phyloP scores from a whole-genome alignment of 2,113 vertebrate genomes.

The Hypomesus transpacificus region DNA sequence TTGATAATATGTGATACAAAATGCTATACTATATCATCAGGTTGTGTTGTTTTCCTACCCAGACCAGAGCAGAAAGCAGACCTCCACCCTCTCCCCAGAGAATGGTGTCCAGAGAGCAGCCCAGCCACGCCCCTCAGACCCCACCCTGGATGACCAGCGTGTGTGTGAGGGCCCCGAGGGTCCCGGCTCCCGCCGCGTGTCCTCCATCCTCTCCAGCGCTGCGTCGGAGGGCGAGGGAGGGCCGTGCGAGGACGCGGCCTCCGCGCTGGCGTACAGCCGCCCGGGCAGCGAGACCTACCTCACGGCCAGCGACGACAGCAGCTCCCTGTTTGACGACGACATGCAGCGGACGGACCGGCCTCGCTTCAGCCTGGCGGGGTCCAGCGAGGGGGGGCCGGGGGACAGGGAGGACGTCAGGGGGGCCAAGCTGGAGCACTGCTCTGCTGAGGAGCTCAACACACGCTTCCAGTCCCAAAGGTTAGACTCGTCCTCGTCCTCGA shows the following conservation, averaged over 20 bases:
- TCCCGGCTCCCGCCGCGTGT: conserved; percentile 65
- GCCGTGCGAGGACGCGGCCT: conserved; percentile 57
- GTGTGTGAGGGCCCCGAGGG: conserved; percentile 42
- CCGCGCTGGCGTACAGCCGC: conserved; percentile 62
- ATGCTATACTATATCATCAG: not conserved
- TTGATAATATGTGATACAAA: too few species aligned
- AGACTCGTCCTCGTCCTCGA: conserved; percentile 86
- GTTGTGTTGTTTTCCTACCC: conserved; percentile 36
- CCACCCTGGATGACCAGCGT: conserved; percentile 62
- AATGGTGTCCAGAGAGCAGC: conserved; percentile 54
- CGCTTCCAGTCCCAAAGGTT: conserved; percentile 85
- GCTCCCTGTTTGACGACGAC: conserved; percentile 89
- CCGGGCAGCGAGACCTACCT: conserved; percentile 82
- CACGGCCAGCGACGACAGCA: conserved; percentile 91
- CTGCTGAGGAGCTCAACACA: conserved; percentile 87
- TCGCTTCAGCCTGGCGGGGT: conserved; percentile 39
- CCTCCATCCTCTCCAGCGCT: conserved; percentile 73
- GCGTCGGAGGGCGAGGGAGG: conserved; percentile 74
- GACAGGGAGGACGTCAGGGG: conserved; percentile 13
- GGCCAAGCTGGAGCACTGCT: conserved; percentile 68
- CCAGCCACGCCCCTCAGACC: conserved; percentile 10
- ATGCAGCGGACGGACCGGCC: conserved; percentile 73
- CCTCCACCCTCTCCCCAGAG: conserved; percentile 43
- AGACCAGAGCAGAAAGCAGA: conserved; percentile 73
- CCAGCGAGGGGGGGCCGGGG: conserved; percentile 5